Conservation (phyloP, 2,113 vertebrate genomes). For the Trochalopteron elliotii region DNA sequence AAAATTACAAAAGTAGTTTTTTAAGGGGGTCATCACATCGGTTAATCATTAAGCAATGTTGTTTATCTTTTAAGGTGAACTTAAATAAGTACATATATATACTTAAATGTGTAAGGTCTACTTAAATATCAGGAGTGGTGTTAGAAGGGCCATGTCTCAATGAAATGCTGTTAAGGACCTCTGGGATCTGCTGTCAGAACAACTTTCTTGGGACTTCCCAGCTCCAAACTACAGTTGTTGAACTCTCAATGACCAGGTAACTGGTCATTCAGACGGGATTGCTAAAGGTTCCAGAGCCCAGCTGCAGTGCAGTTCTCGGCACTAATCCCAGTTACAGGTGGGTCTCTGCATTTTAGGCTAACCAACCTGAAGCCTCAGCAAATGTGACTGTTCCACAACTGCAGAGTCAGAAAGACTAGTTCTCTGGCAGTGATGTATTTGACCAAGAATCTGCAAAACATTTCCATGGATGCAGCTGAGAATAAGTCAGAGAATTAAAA, state of each 20-base stretch:
- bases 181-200: not conserved
- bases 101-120: no score
- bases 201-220: rapidly evolving
- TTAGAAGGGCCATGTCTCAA: not conserved
- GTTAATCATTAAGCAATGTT: not conserved
- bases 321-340: not conserved
- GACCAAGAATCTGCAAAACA: not conserved
- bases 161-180: not conserved
- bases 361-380: not conserved
- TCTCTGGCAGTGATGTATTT: not conserved
- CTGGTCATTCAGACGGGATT: not conserved
- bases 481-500: not conserved
- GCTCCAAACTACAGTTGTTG: not conserved
- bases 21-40: not conserved
- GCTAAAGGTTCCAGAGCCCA: not conserved
- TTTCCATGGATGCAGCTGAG: not conserved
- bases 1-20: not conserved
- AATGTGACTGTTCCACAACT: not conserved
- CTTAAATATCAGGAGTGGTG: not conserved
- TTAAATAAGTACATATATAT: no score
- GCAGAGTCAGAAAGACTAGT: not conserved
- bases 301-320: not conserved
- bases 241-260: not conserved
- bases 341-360: not conserved
- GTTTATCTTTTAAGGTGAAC: not conserved